Conservation (phyloP, 2,113 vertebrate species). For the Puntigrus tetrazona region DNA sequence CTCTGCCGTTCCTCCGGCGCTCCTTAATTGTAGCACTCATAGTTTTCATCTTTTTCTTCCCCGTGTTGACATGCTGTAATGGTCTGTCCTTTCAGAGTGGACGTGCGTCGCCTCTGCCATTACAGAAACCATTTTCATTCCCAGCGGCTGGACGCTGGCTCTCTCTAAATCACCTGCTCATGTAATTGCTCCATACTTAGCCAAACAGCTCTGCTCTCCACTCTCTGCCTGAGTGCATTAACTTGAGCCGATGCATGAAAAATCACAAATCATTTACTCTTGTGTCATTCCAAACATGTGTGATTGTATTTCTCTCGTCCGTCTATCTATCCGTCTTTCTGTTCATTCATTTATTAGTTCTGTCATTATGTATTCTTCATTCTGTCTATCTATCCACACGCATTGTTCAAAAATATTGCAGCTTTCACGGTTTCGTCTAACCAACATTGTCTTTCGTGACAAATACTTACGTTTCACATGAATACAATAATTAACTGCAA, state of each 20-base stretch:
- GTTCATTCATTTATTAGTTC: no score
- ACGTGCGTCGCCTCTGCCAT: slow-evolving; percentile 68
- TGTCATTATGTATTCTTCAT: no score
- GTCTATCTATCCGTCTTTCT: neutral
- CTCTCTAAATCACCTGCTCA: slow-evolving; percentile 74
- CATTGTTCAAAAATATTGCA: no score
- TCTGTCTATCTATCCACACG: neutral
- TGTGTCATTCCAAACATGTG: neutral
- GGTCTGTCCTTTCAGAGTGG: slow-evolving; percentile 72
- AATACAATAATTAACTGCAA: no score
- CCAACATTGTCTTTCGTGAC: neutral
- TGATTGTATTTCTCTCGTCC: neutral
- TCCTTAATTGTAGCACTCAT: slow-evolving; percentile 72
- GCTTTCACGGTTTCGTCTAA: neutral
- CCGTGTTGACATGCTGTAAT: slow-evolving; percentile 74
- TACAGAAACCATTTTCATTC: slow-evolving; percentile 76
- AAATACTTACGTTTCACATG: no score
- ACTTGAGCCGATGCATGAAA: slow-evolving; percentile 50
- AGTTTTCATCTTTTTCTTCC: slow-evolving; percentile 75
- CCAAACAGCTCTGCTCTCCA: slow-evolving; percentile 71
- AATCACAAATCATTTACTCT: neutral
- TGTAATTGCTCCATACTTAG: slow-evolving; percentile 76
- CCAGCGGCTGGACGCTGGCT: slow-evolving; percentile 69
- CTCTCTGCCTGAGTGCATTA: slow-evolving; percentile 79
- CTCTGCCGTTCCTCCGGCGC: neutral